Percentiles rank a stretch among this genome's conserved stretches.
Evolutionary conservation across 2,888 invertebrate genomes (phyloP).

Genomic region (Polymixis lichenea): DNA sequence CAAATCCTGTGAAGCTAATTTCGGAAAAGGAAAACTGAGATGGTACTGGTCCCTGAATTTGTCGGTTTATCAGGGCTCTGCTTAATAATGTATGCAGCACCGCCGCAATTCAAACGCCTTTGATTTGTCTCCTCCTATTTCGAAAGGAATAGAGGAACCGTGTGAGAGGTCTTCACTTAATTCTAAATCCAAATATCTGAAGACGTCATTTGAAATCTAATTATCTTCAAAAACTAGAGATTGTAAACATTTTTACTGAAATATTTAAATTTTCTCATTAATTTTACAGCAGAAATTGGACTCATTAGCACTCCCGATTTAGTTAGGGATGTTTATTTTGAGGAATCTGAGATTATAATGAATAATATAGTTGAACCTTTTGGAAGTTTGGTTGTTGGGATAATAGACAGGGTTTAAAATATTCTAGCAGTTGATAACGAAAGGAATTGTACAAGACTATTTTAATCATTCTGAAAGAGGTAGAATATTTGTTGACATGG

Average conservation of each 20-base stretch:
- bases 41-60: slow-evolving; percentile 66
- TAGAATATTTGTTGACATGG: neutral
- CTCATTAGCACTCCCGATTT: slow-evolving; percentile 30
- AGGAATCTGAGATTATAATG: neutral
- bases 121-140: slow-evolving; percentile 77
- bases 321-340: slow-evolving; percentile 22
- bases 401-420: neutral
- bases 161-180: slow-evolving; percentile 25
- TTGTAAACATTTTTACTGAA: neutral
- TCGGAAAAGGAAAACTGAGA: slow-evolving; percentile 9
- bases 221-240: neutral
- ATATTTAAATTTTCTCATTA: neutral
- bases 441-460: neutral
- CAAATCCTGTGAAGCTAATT: neutral
- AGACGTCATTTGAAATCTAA: neutral
- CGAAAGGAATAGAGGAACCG: slow-evolving; percentile 56
- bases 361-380: no score
- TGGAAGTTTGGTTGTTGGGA: no score
- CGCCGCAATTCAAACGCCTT: slow-evolving; percentile 74
- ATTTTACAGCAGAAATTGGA: neutral
- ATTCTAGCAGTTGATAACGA: neutral
- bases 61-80: slow-evolving; percentile 74
- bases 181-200: neutral
- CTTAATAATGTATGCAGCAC: slow-evolving; percentile 82
- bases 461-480: neutral